Conservation (phyloP, 2,113 vertebrate genomes). For the Microtus montanus region DNA sequence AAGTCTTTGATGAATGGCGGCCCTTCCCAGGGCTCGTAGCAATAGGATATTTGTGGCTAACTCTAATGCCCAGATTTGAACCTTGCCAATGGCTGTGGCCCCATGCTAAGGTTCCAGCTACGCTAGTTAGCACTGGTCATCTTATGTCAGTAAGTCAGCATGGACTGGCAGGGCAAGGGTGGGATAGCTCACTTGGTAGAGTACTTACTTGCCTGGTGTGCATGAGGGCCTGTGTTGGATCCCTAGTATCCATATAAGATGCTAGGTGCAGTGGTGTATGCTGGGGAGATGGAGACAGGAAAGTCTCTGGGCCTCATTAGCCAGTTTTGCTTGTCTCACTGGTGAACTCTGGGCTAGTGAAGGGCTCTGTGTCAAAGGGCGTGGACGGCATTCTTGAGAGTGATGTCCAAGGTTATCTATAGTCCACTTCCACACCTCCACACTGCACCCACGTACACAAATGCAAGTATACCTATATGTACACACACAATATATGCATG, state of each 20-base stretch:
- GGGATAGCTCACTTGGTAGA: not conserved
- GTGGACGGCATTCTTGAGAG: not conserved
- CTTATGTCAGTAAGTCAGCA: not conserved
- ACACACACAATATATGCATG: not conserved
- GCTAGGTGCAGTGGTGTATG: not conserved
- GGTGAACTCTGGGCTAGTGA: not conserved
- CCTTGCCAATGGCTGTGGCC: fast-evolving
- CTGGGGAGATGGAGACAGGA: not conserved
- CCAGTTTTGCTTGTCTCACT: not conserved
- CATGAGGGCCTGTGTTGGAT: not conserved
- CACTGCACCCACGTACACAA: not conserved
- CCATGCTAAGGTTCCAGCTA: not conserved
- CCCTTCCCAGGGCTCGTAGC: fast-evolving
- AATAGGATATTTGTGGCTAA: not conserved
- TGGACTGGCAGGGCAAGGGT: not conserved
- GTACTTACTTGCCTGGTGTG: not conserved
- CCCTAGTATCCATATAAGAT: not conserved
- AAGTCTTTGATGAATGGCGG: fast-evolving
- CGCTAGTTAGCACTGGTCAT: fast-evolving
- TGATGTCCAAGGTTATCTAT: not conserved
- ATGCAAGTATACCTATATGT: not conserved
- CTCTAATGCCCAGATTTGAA: not conserved
- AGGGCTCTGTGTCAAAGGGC: not conserved
- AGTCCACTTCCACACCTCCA: not conserved
- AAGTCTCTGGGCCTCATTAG: not conserved